Evolutionary conservation across 2,888 invertebrate species (phyloP), one percentile per base, ranked within the genome.

Genomic region (Drepanosiphum platanoidis): DNA sequence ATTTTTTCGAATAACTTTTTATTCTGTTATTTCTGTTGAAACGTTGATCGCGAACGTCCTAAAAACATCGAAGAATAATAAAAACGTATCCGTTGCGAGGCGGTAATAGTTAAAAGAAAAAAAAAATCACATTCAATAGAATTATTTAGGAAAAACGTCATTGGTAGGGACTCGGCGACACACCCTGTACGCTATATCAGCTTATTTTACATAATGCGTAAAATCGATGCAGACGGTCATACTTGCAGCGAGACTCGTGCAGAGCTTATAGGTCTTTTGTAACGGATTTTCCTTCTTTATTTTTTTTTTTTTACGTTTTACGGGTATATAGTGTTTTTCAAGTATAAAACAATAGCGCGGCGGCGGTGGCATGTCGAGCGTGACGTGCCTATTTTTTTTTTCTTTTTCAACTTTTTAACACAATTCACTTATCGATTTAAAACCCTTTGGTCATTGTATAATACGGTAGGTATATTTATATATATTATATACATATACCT

Each of bases 351-450:
- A 72, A 82, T 72, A 61, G 39, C 39, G n/a, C 22, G 15, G 36
- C 42, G 18, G n/a, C 22, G 15, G 36, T 61, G 18, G 61, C 61
- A 61, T 64, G 72, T 72, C 61, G 32, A 68, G 30, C 39, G 77
- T 83, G 75, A 71, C 46, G 39, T 18, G 80, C 78, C 64, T 83
- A 74, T 80, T 64, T 81, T 58, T n/a, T n/a, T n/a, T n/a, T n/a
- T n/a, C n/a, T n/a, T n/a, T n/a, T n/a, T n/a, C n/a, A n/a, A n/a
- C 64, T 27, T 77, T 32, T 52, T 15, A 34, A 46, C 58, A 58
- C 36, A 70, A 70, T 81, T 71, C 58, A 71, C 81, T 71, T 70
- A 58, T 81, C 81, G 71, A 71, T 81, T 71, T 30, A 58, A 58
- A 81, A 36, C 71, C 58, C 52, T 39, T 61, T 71, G 81, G 70